Base-by-base conservation (phyloP, 2,113 vertebrate genomes). In the Eolophus roseicapilla region DNA sequence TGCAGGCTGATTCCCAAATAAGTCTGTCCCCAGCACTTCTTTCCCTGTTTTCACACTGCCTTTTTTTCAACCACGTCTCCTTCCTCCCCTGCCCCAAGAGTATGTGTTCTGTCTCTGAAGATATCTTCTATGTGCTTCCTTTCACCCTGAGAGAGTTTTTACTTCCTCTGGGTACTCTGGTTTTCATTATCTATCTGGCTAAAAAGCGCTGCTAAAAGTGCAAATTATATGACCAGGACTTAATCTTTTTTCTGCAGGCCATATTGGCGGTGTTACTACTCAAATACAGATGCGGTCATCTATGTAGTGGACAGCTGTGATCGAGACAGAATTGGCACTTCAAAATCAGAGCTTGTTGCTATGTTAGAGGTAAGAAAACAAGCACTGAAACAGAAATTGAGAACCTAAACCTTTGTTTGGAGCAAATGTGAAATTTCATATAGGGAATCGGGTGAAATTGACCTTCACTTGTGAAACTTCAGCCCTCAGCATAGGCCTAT, bases 241-340 rank as follows among this genome's bases (percentile, higher is more conserved):
- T 49, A 1, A 1, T 21, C n/a, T 88, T 79, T 94, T 67, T 74
- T 93, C 74, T 82, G 73, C 96, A 99, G 99, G 93, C 99, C 99
- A 2, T 99, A 99, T 53, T 99, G 99, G 99, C 97, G 99, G 53
- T 99, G 99, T 94, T 99, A 99, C 81, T 99, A 99, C 91, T 99
- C 99, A 28, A 99, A 99, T 96, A 99, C 99, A 33, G 99, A 99
- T 4, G 99, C 99, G 1, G 99, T 99, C 70, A 99, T 99, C 94
- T 99, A 99, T 12, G 99, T 99, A 4, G 99, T 99, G 24, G 99
- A 99, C 98, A 99, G 99, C 97, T 99, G 99, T 69, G 99, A 99
- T 96, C 97, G 99, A 52, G 99, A 99, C 97, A 98, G 99, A 92
- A 99, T 99, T 98, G 99, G 99, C 84, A 99, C 99, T 97, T 99